Conservation (phyloP, 2,888 invertebrate species). For the Nudaria mundana region DNA sequence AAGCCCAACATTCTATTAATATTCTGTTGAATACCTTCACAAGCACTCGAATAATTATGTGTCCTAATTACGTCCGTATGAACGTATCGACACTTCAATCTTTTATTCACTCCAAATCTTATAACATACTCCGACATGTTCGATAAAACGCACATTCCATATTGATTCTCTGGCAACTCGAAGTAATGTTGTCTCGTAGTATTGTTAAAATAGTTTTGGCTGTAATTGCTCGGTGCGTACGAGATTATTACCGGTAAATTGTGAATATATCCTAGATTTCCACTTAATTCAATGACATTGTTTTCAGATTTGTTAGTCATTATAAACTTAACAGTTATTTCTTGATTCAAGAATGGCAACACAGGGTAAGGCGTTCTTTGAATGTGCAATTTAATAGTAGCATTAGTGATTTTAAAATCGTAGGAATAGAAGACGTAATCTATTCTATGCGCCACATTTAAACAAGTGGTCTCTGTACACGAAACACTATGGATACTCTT, state of each 20-base stretch:
- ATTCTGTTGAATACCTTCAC: slow-evolving; percentile 50
- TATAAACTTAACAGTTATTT: slow-evolving; percentile 54
- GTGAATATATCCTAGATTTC: slow-evolving; percentile 87
- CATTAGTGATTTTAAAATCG: slow-evolving; percentile 54
- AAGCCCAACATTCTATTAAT: slow-evolving; percentile 42
- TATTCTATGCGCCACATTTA: slow-evolving; percentile 53
- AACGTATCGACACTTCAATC: slow-evolving; percentile 63
- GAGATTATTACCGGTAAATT: slow-evolving; percentile 83
- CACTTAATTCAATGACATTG: slow-evolving; percentile 76
- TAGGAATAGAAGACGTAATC: slow-evolving; percentile 61
- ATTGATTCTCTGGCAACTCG: slow-evolving; percentile 54
- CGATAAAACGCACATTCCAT: slow-evolving; percentile 64
- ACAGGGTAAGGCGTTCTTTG: slow-evolving; percentile 37
- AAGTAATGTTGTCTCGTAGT: slow-evolving; percentile 33
- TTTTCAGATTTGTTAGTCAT: slow-evolving; percentile 51
- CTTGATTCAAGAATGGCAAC: slow-evolving; percentile 49
- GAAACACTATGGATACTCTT: slow-evolving; percentile 50
- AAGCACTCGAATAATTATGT: slow-evolving; percentile 44
- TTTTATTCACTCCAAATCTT: slow-evolving; percentile 73
- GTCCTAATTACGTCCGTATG: slow-evolving; percentile 22
- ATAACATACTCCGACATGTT: slow-evolving; percentile 52
- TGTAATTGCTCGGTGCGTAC: slow-evolving; percentile 48
- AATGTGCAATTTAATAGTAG: slow-evolving; percentile 52
- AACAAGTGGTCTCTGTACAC: slow-evolving; percentile 55
- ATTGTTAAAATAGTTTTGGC: slow-evolving; percentile 52